These are phyloP conservation scores for Callimorpha dominula DNA, from an alignment of 2,888 invertebrate genomes.

Conservation along the genomic window DNA sequence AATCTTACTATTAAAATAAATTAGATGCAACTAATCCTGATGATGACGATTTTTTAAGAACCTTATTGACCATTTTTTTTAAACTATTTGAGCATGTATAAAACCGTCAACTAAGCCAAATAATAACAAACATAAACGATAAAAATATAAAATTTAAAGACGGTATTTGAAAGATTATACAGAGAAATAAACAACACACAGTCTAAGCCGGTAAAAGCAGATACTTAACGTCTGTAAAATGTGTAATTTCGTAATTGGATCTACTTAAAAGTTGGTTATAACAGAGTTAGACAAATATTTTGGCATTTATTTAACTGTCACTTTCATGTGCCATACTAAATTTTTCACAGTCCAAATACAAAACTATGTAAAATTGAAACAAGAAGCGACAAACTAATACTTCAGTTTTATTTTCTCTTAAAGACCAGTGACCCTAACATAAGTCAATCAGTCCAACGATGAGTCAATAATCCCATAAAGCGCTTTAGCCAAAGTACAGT, in stretches of 20 bases:
- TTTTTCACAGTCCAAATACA: neutral
- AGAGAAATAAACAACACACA: neutral
- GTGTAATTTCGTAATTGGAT: neutral
- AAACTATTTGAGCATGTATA: too few species aligned
- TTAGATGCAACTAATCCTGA: too few species aligned
- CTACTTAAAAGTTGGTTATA: neutral
- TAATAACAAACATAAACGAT: too few species aligned
- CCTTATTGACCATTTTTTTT: too few species aligned
- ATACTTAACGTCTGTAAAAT: neutral
- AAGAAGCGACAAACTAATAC: neutral
- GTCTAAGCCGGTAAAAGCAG: neutral
- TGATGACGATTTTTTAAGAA: too few species aligned
- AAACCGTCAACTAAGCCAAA: too few species aligned
- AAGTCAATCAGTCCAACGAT: slow-evolving; percentile 15
- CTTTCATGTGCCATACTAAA: neutral
- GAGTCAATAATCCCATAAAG: slow-evolving; percentile 21
- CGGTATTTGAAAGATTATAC: neutral
- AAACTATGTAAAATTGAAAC: neutral
- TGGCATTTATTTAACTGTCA: neutral
- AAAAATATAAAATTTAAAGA: neutral
- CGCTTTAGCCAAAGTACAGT: slow-evolving; percentile 19
- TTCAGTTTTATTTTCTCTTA: neutral
- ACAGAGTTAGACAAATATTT: neutral
- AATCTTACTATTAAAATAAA: too few species aligned
- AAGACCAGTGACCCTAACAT: neutral